Percentiles rank a stretch among this genome's conserved stretches.
These are phyloP conservation scores for Zeus faber DNA, from an alignment of 2,113 vertebrate species.

Conservation along the genomic window DNA sequence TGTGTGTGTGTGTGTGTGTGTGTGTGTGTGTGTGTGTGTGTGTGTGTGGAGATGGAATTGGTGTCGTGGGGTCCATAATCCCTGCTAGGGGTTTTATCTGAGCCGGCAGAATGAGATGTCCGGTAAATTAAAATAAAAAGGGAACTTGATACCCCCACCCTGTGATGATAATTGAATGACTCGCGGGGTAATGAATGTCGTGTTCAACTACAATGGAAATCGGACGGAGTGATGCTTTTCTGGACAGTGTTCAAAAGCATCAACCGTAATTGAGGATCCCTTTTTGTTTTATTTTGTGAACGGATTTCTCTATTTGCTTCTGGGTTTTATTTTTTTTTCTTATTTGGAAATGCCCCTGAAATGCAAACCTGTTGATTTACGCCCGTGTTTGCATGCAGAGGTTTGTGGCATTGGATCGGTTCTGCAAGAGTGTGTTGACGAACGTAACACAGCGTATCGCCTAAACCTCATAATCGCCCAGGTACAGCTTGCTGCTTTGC, in stretches of 20 bases:
- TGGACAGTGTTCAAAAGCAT: too few relatives aligned
- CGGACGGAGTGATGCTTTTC: too few relatives aligned
- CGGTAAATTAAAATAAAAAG: too few relatives aligned
- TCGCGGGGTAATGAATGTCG: slow-evolving; percentile 49
- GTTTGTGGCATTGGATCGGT: slow-evolving; percentile 66
- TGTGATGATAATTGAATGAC: slow-evolving; percentile 50
- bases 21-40: slow-evolving; percentile 6
- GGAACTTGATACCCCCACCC: too few relatives aligned
- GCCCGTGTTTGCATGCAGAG: slow-evolving; percentile 41
- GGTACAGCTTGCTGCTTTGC: slow-evolving; percentile 66
- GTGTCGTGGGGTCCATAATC: slow-evolving; percentile 34
- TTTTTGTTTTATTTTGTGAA: too few relatives aligned
- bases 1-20: slow-evolving; percentile 5
- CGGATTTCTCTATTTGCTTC: too few relatives aligned
- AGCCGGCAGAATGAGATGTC: slow-evolving; percentile 32
- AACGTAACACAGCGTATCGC: slow-evolving; percentile 56
- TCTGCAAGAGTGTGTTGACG: slow-evolving; percentile 54
- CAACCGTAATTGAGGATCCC: too few relatives aligned
- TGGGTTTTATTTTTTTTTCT: too few relatives aligned
- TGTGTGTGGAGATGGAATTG: not conserved
- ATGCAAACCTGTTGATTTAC: too few relatives aligned
- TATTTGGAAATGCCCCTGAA: too few relatives aligned
- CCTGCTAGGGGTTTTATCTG: slow-evolving; percentile 48
- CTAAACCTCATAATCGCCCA: slow-evolving; percentile 67
- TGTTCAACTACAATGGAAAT: slow-evolving; percentile 20